Evolutionary conservation across 1,140 invertebrate species (phyloP), one percentile per base, ranked within the genome.

Genomic region (Arctopsyche grandis): DNA sequence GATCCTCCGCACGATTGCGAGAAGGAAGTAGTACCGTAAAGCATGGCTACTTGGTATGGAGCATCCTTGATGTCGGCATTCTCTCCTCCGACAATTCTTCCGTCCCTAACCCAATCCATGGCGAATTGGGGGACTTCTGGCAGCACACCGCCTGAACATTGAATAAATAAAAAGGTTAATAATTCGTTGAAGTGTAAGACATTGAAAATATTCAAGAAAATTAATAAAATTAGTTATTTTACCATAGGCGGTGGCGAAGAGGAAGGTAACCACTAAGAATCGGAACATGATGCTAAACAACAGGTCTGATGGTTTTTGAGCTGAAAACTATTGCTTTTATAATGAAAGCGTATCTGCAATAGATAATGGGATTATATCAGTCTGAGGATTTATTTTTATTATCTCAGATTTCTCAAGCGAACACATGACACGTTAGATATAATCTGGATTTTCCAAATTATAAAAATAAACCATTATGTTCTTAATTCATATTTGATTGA

Each of bases 31-130:
- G 75, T 77, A 9, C 69, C 52, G 16, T 56, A 56, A 14, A 79
- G 63, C 9, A 84, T 44, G 0, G 83, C 82, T 7, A 83, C 81
- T 52, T 77, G 74, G 21, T 80, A 83, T 24, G 83, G 83, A 22
- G 76, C 80, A 3, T 80, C 80, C 14, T 43, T 76, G 22, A 83
- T 81, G 22, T 80, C 76, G 29, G 80, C 79, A 16, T 69, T 12
- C 29, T 22, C 48, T 69, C 81, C 81, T 14, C 81, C 81, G 0
- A 82, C 78, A 0, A 82, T 76, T 21, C 70, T 78, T 69, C 77
- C 77, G 16, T 16, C 16, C 26, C 74, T 76, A 1, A 63, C 56
- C 74, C 74, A 76, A 19, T 76, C 74, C 74, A 76, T 76, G 26
- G 74, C 74, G 7, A 76, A 26, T 21, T 63, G 56, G 0, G 74